Base-by-base conservation (phyloP, 2,888 invertebrate species). In the Meiosimyza decipiens region DNA sequence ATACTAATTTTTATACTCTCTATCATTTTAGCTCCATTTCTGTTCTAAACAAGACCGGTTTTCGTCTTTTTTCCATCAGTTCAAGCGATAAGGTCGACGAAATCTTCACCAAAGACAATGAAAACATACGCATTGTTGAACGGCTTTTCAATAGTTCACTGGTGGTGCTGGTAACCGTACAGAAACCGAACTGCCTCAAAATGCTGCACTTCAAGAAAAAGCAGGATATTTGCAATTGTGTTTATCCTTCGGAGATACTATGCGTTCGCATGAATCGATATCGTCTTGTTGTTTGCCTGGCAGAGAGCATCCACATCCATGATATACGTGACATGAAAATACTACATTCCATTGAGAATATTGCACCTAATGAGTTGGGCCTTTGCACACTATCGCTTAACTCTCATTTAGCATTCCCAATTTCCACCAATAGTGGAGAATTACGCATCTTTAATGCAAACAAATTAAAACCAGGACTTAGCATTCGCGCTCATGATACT, bases 301-400 rank as follows among this genome's bases (percentile, higher is more conserved):
- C 82, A 50, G 84, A 87, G 73, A 85, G 85, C 76, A 85, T 87
- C 79, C 86, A 87, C 77, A 87, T 87, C 71, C 87, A 87, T 60
- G 86, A 87, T 74, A 87, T 87, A 71, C 85, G 85, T 47, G 86
- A 87, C 74, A 87, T 87, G 87, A 85, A 86, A 78, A 82, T 86
- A 59, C 79, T 87, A 74, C 85, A 87, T 75, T 85, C 85, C 74
- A 87, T 87, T 59, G 83, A 82, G 73, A 84, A 85, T 68, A 82
- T 87, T 62, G 82, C 85, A 16, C 82, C 83, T 12, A 87, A 87
- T 76, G 82, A 83, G 70, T 76, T 80, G 77, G 87, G 87, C 1
- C 78, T 87, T 47, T 87, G 87, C 73, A 80, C 87, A 60, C 76
- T 87, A 15, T 87, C 87, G 3, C 76, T 86, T 12, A 85, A 85